Base-by-base conservation (phyloP, 2,797 vertebrate species). In the Molossus alvarezi region DNA sequence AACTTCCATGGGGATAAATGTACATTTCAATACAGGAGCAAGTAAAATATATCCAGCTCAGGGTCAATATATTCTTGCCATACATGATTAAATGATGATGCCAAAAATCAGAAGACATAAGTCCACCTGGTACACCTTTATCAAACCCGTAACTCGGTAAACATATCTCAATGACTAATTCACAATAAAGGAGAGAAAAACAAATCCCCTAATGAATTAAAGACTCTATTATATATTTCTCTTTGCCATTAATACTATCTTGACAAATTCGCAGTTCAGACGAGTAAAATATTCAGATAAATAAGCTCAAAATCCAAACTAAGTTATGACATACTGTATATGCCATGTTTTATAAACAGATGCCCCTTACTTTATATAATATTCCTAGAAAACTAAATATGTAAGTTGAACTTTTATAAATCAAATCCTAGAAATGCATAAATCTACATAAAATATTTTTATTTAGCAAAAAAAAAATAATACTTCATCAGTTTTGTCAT, bases 401-500 rank as follows among this genome's bases (percentile, higher is more conserved):
- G 8, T 73, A 88, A 93, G 48, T 4, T 95, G 76, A 97, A 77
- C 48, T 94, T 96, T 82, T n/a, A 83, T 89, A 94, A 96, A 33
- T 83, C 27, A 91, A 94, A 90, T 84, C 29, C 79, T 87, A 81
- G 45, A 95, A 93, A 95, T 41, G 9, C 4, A 93, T 62, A 53
- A 65, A 71, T 53, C 21, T 72, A 84, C 20, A 75, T 20, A 37
- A 84, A 90, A 87, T 69, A 51, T 7, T 75, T 95, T 92, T 69
- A 75, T 25, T 92, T 14, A 58, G 29, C 80, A 25, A 86, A 88
- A 84, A 83, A 75, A 53, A 77, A 67, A 45, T 25, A n/a, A 41
- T 10, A 89, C 65, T 69, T 90, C 72, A 93, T 37, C 41, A 58
- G 20, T 88, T 89, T 91, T 87, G n/a, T 57, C 13, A 91, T 88